Conservation (phyloP, 2,888 invertebrate species). For the Hirtodrosophila alboralis region DNA sequence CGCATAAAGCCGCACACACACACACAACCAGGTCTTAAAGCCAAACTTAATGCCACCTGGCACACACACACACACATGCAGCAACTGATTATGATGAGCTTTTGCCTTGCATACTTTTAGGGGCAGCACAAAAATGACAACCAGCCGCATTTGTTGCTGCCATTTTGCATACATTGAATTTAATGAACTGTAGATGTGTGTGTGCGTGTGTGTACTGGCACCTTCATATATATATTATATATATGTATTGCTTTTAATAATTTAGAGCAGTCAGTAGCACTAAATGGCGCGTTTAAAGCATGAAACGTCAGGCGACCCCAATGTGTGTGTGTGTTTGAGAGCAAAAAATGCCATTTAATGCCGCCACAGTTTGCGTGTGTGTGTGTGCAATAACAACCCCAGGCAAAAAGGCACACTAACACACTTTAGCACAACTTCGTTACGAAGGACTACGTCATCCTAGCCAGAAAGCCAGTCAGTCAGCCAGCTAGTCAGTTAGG, state of each 20-base stretch:
- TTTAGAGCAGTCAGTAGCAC: conserved; percentile 59
- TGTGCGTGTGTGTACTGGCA: conserved; percentile 17
- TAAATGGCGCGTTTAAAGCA: conserved; percentile 77
- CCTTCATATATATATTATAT: too few species aligned
- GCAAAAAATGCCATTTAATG: conserved; percentile 62
- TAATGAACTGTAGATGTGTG: conserved; percentile 57
- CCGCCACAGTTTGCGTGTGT: conserved; percentile 40
- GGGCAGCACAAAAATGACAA: conserved; percentile 49
- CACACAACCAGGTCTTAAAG: conserved; percentile 28
- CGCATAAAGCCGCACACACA: conserved; percentile 63
- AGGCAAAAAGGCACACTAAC: conserved; percentile 67
- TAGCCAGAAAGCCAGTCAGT: conserved; percentile 46
- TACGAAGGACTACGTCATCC: conserved; percentile 74
- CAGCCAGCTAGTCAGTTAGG: conserved; percentile 24
- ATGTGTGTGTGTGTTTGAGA: conserved; percentile 20
- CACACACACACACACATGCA: conserved; percentile 11
- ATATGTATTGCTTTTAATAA: conserved; percentile 70
- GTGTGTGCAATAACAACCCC: conserved; percentile 65
- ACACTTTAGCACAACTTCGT: conserved; percentile 61
- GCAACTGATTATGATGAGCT: conserved; percentile 65
- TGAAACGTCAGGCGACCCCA: conserved; percentile 68
- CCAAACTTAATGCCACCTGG: conserved; percentile 26
- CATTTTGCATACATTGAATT: conserved; percentile 71
- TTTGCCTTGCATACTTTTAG: conserved; percentile 59
- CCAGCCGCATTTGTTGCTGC: conserved; percentile 51